Conservation (phyloP, 2,113 vertebrate species). For the Burhinus bistriatus region DNA sequence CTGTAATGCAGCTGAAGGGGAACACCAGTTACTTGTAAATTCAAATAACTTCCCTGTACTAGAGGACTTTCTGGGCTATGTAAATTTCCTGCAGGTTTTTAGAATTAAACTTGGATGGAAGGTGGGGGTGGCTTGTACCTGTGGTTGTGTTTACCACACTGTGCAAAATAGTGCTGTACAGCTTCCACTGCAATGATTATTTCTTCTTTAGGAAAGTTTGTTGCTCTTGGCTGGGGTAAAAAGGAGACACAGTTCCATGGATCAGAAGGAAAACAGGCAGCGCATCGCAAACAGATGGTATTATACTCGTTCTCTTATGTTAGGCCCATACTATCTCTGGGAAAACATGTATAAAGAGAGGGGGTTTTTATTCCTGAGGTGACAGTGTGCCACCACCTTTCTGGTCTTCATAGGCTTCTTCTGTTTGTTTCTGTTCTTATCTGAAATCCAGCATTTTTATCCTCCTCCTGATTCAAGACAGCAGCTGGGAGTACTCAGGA, state of each 20-base stretch:
- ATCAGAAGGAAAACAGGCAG: slow-evolving; percentile 92
- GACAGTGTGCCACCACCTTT: neutral
- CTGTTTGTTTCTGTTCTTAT: neutral
- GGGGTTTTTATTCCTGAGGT: neutral
- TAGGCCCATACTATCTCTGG: neutral
- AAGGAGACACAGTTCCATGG: slow-evolving; percentile 99
- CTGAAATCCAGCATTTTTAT: neutral
- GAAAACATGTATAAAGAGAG: neutral
- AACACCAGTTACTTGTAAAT: neutral
- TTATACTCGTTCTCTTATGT: neutral
- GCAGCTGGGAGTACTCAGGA: neutral
- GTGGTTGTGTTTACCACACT: neutral
- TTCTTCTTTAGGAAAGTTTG: slow-evolving; percentile 83
- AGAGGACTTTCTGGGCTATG: neutral
- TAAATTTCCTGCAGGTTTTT: neutral
- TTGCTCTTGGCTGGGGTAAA: slow-evolving; percentile 96
- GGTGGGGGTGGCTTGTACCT: neutral
- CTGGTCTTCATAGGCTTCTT: neutral
- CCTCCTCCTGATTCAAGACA: neutral
- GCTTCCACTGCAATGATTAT: neutral
- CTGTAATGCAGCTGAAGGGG: neutral
- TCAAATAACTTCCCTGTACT: neutral
- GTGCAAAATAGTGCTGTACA: neutral
- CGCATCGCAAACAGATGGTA: slow-evolving; percentile 79
- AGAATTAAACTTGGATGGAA: neutral